phyloP scores from a whole-genome alignment of 2,888 invertebrate genomes.

The Agonopterix subpropinquella region DNA sequence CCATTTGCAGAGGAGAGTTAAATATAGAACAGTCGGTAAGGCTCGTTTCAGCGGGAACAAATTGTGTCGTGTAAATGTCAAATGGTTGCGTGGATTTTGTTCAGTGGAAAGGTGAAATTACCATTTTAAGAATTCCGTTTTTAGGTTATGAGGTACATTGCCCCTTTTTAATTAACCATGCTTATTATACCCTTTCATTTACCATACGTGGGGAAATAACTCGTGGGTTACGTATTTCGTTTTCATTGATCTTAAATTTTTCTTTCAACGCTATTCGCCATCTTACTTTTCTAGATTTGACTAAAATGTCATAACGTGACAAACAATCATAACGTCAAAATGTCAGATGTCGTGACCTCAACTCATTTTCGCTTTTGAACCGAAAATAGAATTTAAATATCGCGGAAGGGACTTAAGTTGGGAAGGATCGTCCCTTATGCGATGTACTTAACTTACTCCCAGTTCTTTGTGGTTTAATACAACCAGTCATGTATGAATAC shows the following conservation, averaged over 20 bases:
- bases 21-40: constrained; percentile 6
- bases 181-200: not conserved
- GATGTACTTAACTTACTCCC: not conserved
- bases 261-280: not conserved
- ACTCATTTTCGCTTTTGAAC: constrained; percentile 1
- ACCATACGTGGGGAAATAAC: not conserved
- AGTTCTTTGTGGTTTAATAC: not conserved
- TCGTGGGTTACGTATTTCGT: not conserved
- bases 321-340: not conserved
- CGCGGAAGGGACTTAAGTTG: not conserved
- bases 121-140: not conserved
- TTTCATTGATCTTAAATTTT: too few species aligned
- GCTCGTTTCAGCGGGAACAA: constrained; percentile 4
- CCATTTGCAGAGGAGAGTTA: constrained; percentile 6
- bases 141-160: not conserved
- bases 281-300: not conserved
- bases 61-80: constrained; percentile 9
- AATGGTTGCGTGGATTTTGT: constrained; percentile 1
- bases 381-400: constrained; percentile 3
- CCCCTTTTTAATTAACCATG: not conserved
- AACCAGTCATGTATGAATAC: too few species aligned
- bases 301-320: constrained; percentile 3
- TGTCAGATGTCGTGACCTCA: constrained; percentile 1
- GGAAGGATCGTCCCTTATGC: not conserved
- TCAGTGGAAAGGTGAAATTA: not conserved